Base-by-base conservation (phyloP, 2,888 invertebrate genomes). In the Ypsolopha scabrella region DNA sequence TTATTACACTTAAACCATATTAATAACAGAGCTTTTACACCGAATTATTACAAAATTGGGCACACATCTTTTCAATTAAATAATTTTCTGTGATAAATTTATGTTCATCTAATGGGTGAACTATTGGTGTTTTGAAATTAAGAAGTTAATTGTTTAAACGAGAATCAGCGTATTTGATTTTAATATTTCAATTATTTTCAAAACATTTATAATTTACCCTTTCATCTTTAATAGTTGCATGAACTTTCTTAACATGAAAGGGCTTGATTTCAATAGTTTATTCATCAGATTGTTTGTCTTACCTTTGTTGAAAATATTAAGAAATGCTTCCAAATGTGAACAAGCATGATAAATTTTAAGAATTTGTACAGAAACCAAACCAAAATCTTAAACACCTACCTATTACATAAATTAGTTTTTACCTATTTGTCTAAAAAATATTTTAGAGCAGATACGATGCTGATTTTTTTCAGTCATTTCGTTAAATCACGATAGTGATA, bases 211-310 rank as follows among this genome's bases (percentile, higher is more conserved):
- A 85, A 58, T 85, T 86, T 86, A 86, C 85, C 81, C 77, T 80
- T 79, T 88, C 88, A 87, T 87, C 71, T 72, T 65, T 73, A 68
- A 65, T 48, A 77, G 75, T 75, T 83, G 85, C 82, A 82, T 81
- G 82, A 68, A 65, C 61, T 58, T 67, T 75, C 75, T 74, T 66
- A 59, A 67, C 67, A 65, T 73, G 75, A 77, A 83, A 80, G 81
- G 87, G 79, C 76, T 81, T 63, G 62, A 73, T 62, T 78, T 89
- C 89, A 90, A 90, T 90, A 89, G 90, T 90, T 90, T 90, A 90
- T 90, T 89, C 90, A 90, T 90, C 90, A 90, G 90, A 87, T 87
- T 86, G 85, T 85, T 85, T 61, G 62, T 14, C 76, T 82, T 82
- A 13, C 1, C 11, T n/a, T n/a, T n/a, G n/a, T 24, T 24, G 4